These are phyloP conservation scores for Pionites leucogaster DNA, from an alignment of 2,113 vertebrate species.

Conservation along the genomic window DNA sequence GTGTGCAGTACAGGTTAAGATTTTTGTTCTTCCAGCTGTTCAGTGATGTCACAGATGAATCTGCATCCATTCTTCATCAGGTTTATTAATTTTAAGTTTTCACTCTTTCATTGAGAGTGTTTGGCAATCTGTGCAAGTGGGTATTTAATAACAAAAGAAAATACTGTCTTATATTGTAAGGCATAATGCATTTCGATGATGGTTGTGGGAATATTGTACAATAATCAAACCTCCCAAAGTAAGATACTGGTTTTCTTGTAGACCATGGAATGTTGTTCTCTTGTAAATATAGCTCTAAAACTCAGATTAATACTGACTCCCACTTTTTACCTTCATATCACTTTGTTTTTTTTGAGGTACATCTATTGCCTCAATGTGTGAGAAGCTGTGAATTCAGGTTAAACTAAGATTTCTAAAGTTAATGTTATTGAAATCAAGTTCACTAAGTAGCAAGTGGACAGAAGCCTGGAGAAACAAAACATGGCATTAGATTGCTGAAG, in stretches of 20 bases:
- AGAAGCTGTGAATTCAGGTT: neutral
- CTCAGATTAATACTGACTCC: neutral
- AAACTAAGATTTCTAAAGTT: neutral
- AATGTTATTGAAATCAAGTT: neutral
- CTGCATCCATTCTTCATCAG: neutral
- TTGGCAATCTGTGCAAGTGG: neutral
- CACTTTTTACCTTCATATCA: neutral
- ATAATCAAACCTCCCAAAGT: neutral
- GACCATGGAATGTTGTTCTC: rapidly evolving
- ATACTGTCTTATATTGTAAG: neutral
- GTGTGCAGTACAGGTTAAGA: neutral
- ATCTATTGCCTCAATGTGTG: neutral
- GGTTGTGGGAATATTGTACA: neutral
- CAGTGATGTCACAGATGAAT: neutral
- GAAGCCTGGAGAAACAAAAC: neutral
- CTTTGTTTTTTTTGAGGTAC: neutral
- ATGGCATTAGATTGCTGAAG: neutral
- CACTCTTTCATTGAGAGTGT: neutral
- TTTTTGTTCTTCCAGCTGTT: neutral
- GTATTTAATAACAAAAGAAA: neutral
- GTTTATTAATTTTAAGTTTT: neutral
- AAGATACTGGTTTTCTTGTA: neutral
- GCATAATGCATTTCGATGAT: neutral
- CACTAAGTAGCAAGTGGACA: neutral
- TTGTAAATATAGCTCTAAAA: neutral